Evolutionary conservation across 2,888 invertebrate genomes (phyloP), one percentile per base, ranked within the genome.

Genomic region (Trachelus troglodyta): DNA sequence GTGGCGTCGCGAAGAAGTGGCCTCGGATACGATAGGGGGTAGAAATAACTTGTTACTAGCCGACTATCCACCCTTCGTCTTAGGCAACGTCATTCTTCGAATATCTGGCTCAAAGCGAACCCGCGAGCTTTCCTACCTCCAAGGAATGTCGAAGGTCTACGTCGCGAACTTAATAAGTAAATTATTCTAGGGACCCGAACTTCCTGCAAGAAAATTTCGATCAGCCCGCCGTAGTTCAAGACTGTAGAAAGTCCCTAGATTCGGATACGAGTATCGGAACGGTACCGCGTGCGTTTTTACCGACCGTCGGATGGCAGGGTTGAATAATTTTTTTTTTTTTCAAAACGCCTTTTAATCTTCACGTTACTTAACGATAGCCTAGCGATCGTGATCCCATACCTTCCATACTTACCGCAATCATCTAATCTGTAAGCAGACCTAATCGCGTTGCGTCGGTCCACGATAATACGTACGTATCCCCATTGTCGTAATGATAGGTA

Each of bases 111-210:
- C 91, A 91, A 91, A 91, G 91, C 88, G 87, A 91, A 89, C 90
- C 88, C 90, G 85, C 85, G 81, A 85, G 91, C 91, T 88, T 91
- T 90, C 83, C 83, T 85, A 84, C 85, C 87, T 87, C 83, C 69
- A 75, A 85, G 87, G 89, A 88, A 91, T 91, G 86, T 88, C 86
- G 87, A 88, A 89, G 88, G 89, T 88, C 87, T 87, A 86, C 85
- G 85, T 84, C 85, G 56, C 9, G 88, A 91, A 91, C 91, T 91
- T 91, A 91, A 91, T 91, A 91, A 91, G 90, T 90, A 89, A 90
- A 91, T 91, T 91, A 91, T 89, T 91, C 75, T 73, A 73, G 73
- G 34, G 71, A 78, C 73, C 78, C 78, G n/a, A 33, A 35, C 56
- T 9, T 23, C 15, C 15, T 23, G 23, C 15, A 56, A 56, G 56